Evolutionary conservation across 2,113 vertebrate genomes (phyloP), one percentile per base, ranked within the genome.

Genomic region (Lucifuga dentata): DNA sequence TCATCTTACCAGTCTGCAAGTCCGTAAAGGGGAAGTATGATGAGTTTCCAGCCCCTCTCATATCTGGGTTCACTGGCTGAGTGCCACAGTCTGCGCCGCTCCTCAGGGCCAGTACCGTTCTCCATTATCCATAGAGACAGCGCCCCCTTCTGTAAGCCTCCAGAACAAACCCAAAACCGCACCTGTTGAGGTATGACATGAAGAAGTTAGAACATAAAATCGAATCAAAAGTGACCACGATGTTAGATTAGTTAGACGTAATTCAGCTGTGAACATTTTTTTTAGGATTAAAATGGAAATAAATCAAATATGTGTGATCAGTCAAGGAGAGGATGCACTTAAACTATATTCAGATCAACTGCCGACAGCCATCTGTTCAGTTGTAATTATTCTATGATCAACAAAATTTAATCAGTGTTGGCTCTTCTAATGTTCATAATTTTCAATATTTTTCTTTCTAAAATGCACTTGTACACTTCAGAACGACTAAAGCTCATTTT

Each of bases 41-140:
- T 61, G 81, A 88, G 89, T 66, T 93, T 95, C 98, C 96, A 98
- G 48, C 93, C 95, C 85, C 92, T 60, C 76, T 89, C 88, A 76
- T 90, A 78, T 89, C 68, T 85, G 51, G 81, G 68, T 88, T 94
- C 85, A 65, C 74, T 0, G 63, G 81, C 78, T 78, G 93, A 94
- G 12, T 91, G 89, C 97, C 97, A 98, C 78, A 98, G 87, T 0
- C 21, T 88, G 56, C 77, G 86, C 68, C 90, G 92, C 26, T 94
- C 93, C 4, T 95, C 94, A 0, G 92, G 94, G 11, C 95, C 95
- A 0, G 96, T 99, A 71, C 93, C 94, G 88, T 99, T 98, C 78
- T 98, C 94, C 1, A 93, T 77, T 45, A 97, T 78, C 90, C 93
- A 87, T 78, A 99, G 77, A 39, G 96, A 98, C 19, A 98, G 71